These are phyloP conservation scores for Mus minutoides DNA, from an alignment of 2,797 vertebrate species.

Conservation along the genomic window DNA sequence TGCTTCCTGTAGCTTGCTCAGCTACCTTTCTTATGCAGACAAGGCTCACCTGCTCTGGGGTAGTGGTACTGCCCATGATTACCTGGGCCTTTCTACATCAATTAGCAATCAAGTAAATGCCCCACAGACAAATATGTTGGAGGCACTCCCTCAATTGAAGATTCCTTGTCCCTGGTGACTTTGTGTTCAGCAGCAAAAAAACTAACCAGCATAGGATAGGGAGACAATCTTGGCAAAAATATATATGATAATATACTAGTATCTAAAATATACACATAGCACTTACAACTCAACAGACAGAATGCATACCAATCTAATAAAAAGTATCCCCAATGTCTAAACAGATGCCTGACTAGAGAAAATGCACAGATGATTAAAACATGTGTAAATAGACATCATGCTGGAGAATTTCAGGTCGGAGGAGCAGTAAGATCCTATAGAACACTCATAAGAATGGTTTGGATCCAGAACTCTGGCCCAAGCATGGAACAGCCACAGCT, in stretches of 20 bases:
- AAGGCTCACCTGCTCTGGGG: background rate
- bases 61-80: background rate
- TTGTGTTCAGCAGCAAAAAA: background rate
- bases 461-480: background rate
- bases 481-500: accelerated
- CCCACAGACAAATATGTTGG: background rate
- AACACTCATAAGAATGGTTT: accelerated
- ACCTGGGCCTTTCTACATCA: background rate
- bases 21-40: background rate
- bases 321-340: background rate
- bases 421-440: background rate
- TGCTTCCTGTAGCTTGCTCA: background rate
- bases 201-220: background rate
- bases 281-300: background rate
- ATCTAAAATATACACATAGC: background rate
- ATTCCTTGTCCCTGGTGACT: background rate
- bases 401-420: background rate
- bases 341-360: background rate
- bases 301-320: background rate
- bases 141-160: background rate
- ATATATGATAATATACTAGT: background rate
- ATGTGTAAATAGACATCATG: accelerated
- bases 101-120: background rate
- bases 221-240: background rate
- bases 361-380: background rate